Evolutionary conservation across 1,140 invertebrate genomes (phyloP).

Genomic region (Solenopsis invicta): DNA sequence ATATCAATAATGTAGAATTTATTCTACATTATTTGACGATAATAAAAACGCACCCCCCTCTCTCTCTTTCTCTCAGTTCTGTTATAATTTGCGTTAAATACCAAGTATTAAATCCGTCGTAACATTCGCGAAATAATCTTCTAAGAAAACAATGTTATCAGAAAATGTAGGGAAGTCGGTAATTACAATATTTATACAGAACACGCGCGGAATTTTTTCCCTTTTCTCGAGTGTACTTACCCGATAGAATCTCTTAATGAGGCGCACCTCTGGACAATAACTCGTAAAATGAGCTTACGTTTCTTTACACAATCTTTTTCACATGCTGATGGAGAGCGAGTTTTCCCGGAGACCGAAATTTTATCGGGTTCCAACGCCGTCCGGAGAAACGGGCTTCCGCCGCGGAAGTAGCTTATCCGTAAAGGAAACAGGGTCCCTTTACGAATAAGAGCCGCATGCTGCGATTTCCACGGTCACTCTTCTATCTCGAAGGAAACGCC

Average conservation of each 20-base stretch:
- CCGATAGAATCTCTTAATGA: conserved; percentile 33
- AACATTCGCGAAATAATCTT: not conserved
- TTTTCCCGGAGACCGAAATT: conserved; percentile 61
- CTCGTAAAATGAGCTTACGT: not conserved
- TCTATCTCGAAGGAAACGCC: conserved; percentile 23
- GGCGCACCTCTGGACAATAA: not conserved
- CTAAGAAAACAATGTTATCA: conserved; percentile 12
- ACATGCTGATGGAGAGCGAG: conserved; percentile 8
- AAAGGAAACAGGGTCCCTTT: conserved; percentile 65
- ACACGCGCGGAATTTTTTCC: not conserved
- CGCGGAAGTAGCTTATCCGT: conserved; percentile 64
- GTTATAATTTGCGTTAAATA: not conserved
- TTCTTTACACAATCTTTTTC: conserved; percentile 28
- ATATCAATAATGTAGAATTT: too few relatives aligned
- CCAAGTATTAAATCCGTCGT: not conserved
- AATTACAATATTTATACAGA: conserved; percentile 26
- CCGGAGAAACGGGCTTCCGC: conserved; percentile 52
- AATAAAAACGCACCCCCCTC: too few relatives aligned
- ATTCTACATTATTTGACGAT: conserved; percentile 4
- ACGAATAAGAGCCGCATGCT: conserved; percentile 32
- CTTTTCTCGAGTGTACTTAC: not conserved
- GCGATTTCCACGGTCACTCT: conserved; percentile 57
- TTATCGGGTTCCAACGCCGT: conserved; percentile 61
- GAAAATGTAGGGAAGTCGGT: not conserved
- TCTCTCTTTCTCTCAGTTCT: too few relatives aligned